phyloP scores from a whole-genome alignment of 2,113 vertebrate genomes.

The Onychostoma macrolepis region DNA sequence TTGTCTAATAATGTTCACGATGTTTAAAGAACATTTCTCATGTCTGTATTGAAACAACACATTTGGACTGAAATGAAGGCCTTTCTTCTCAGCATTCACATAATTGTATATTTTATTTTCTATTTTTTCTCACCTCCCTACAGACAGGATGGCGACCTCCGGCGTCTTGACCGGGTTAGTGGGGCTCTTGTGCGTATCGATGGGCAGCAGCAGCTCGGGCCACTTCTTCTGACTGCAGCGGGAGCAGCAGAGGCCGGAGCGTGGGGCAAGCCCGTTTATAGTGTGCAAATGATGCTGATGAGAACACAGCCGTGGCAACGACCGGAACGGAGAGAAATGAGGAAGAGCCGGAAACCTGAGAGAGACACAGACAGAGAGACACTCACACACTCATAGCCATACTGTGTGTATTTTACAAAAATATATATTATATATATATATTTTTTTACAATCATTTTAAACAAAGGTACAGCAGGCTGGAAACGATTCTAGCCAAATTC shows the following conservation, averaged over 20 bases:
- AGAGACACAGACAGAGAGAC: not conserved
- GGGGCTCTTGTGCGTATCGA: conserved; percentile 64
- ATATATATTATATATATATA: too few relatives aligned
- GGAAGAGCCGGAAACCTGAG: conserved; percentile 72
- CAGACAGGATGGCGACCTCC: conserved; percentile 85
- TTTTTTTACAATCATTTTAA: not conserved
- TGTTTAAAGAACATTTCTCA: not conserved
- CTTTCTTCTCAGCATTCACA: not conserved
- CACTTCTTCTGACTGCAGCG: conserved; percentile 93
- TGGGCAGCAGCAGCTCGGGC: conserved; percentile 80
- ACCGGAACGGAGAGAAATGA: conserved; percentile 73
- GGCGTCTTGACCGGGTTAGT: conserved; percentile 72
- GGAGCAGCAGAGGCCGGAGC: conserved; percentile 79
- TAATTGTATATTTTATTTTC: not conserved
- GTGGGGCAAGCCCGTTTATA: conserved; percentile 81
- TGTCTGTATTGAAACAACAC: not conserved
- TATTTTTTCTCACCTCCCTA: conserved; percentile 84
- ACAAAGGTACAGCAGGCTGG: not conserved
- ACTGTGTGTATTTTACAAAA: not conserved
- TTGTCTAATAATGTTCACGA: not conserved
- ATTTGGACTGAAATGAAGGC: not conserved
- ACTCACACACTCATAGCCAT: not conserved
- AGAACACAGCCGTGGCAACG: conserved; percentile 77
- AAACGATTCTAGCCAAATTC: not conserved
- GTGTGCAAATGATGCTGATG: conserved; percentile 94